Evolutionary conservation across 1,140 invertebrate species (phyloP).

Genomic region (Neodiprion lecontei): DNA sequence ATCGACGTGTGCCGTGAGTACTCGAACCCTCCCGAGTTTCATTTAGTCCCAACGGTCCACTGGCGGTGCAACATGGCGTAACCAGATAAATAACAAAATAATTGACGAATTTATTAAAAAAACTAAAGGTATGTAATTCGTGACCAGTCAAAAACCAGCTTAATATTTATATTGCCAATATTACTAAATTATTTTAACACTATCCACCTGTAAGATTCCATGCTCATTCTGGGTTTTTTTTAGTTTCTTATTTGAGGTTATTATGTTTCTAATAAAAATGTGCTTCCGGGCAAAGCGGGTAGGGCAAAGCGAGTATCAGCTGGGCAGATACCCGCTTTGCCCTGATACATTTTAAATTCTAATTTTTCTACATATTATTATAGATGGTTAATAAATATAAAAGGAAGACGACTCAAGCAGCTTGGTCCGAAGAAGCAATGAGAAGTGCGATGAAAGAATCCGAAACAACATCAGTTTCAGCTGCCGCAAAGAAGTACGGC

Average conservation of each 20-base stretch:
- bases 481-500: slow-evolving; percentile 15
- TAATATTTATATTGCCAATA: not conserved
- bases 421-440: slow-evolving; percentile 14
- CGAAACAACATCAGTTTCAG: slow-evolving; percentile 12
- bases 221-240: slow-evolving; percentile 14
- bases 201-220: slow-evolving; percentile 11
- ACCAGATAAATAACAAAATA: slow-evolving; percentile 4
- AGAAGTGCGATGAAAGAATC: slow-evolving; percentile 14
- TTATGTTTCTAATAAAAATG: not conserved
- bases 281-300: not conserved
- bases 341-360: slow-evolving; percentile 8
- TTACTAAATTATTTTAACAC: slow-evolving; percentile 11
- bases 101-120: not conserved
- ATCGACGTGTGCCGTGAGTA: slow-evolving; percentile 10
- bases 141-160: too few species aligned
- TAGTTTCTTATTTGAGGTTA: slow-evolving; percentile 11
- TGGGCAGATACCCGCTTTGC: slow-evolving; percentile 12
- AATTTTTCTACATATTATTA: slow-evolving; percentile 12
- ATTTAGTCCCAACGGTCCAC: slow-evolving; percentile 11
- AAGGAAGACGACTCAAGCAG: slow-evolving; percentile 18
- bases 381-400: slow-evolving; percentile 20
- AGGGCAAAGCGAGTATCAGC: slow-evolving; percentile 5
- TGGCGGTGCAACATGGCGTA: not conserved
- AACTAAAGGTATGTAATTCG: not conserved
- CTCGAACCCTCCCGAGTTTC: slow-evolving; percentile 13